Percentiles rank a stretch among this genome's conserved stretches.
Conservation (phyloP, 2,888 invertebrate species). For the Leucophora obtusa region DNA sequence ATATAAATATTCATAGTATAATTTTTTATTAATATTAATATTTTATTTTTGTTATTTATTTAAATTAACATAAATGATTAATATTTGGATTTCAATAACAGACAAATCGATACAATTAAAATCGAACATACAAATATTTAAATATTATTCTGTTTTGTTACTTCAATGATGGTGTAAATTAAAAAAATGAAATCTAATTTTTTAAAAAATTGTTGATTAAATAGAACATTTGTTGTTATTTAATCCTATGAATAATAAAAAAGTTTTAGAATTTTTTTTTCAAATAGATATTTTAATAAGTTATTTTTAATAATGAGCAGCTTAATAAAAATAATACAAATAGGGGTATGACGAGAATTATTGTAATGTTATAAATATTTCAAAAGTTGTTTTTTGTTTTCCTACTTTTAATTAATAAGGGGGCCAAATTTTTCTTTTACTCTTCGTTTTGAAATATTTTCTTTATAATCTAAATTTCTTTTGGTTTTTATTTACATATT, state of each 20-base stretch:
- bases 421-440: constrained; percentile 33
- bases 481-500: constrained; percentile 49
- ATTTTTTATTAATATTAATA: constrained; percentile 26
- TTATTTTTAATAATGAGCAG: constrained; percentile 26
- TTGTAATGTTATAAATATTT: neutral
- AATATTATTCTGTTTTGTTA: constrained; percentile 33
- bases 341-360: neutral
- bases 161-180: constrained; percentile 76
- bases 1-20: constrained; percentile 41
- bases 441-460: neutral
- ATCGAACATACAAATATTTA: constrained; percentile 46
- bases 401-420: neutral
- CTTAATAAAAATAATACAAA: constrained; percentile 14
- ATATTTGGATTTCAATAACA: constrained; percentile 34
- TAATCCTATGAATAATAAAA: constrained; percentile 47
- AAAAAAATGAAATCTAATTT: constrained; percentile 58
- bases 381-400: neutral
- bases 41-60: constrained; percentile 20
- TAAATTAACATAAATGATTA: constrained; percentile 29
- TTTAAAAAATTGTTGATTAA: neutral
- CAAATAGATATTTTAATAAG: neutral
- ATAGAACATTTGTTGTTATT: constrained; percentile 13
- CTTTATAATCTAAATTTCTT: constrained; percentile 8
- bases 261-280: constrained; percentile 22
- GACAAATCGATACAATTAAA: constrained; percentile 40